Evolutionary conservation across 2,888 invertebrate genomes (phyloP), one percentile per base, ranked within the genome.

Genomic region (Lepidocyrtoides sp.): DNA sequence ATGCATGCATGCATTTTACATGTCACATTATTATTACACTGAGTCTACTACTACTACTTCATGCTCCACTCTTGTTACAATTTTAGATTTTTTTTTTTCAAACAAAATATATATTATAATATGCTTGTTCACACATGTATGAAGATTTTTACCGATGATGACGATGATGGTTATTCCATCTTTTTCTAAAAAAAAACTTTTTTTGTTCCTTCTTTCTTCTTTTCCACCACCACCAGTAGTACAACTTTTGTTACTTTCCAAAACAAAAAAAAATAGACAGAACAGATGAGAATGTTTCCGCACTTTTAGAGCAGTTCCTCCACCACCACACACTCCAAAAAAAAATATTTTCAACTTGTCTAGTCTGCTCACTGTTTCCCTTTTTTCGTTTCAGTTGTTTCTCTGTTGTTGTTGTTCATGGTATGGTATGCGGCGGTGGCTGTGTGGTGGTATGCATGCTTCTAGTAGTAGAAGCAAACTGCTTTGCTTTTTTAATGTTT

Each of bases 261-360:
- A 51, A 51, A 51, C 3, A n/a, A n/a, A 14, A n/a, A 0, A 57
- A 57, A 8, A 57, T 5, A 85, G 41, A 5, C 75, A 57, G 54
- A 51, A 23, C 72, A 85, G 85, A 75, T 86, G 75, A 75, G 23
- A 41, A 86, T 86, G 57, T 72, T 86, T 86, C 75, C 75, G 75
- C 86, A 77, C 66, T 85, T 84, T 85, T 41, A 60, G 7, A 44
- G 57, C 36, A 83, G 54, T 75, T 86, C 75, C 60, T n/a, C n/a
- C n/a, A n/a, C n/a, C n/a, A n/a, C n/a, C n/a, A n/a, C n/a, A 69
- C 57, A 57, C 32, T n/a, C n/a, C n/a, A 54, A 63, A 63, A 60
- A 26, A 63, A 63, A 63, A 69, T 69, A 54, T 84, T 29, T 20
- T 60, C 41, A 79, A 79, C 57, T 57, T 57, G 26, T 84, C 72